Base-by-base conservation (phyloP, 2,113 vertebrate genomes). In the Pardalotus punctatus region DNA sequence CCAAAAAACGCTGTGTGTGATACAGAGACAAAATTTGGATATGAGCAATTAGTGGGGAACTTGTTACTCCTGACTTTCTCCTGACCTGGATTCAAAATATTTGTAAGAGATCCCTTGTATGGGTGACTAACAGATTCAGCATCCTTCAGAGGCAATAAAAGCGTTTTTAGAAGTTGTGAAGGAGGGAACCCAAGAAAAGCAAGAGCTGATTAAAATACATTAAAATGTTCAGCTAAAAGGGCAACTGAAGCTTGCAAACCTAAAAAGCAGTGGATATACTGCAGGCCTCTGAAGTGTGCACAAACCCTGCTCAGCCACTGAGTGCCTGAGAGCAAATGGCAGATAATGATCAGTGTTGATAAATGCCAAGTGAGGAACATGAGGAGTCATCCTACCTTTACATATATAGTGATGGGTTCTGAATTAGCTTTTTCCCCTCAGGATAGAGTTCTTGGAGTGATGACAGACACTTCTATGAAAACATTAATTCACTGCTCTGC, bases 381-480 rank as follows among this genome's bases (percentile, higher is more conserved):
- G 29, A 85, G 36, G 84, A 91, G 64, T 42, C 88, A 93, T 90
- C 86, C 90, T 73, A 86, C 88, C 93, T 95, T 90, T 78, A 86
- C 58, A 35, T 73, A 58, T 50, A 38, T 2, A 93, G 54, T 51
- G 67, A 86, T 88, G 76, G 72, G 33, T 93, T 94, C 85, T 94
- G 88, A 96, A 97, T 94, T 70, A 86, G 90, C 79, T 95, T 93
- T 80, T 73, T 83, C 91, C 86, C 94, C 80, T 93, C 93, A 93
- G 91, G 96, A 83, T 88, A 70, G 72, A 93, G 80, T 29, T 90
- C 94, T 80, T 88, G 82, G 47, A 65, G 72, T 0, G 5, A 50
- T 96, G 96, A 95, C 93, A 96, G 91, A 83, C 94, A 93, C 67
- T 36, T 96, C 86, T 83, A 36, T 81, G 92, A 94, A 95, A 97